Evolutionary conservation across 2,797 vertebrate genomes (phyloP).

Genomic region (Tiaroga cobitis): DNA sequence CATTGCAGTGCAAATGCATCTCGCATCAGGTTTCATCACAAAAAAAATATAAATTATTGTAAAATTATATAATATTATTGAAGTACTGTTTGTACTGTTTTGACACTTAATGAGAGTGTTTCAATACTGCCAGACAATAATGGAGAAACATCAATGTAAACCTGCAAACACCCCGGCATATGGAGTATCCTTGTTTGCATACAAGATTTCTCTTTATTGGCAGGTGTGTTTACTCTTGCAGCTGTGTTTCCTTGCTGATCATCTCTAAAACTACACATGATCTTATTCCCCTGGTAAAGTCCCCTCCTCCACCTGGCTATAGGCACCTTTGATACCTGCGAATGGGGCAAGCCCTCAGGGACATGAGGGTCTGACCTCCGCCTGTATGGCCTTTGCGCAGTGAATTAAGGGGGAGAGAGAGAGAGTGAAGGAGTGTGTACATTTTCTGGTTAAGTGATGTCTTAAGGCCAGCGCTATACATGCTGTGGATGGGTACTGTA

Average conservation of each 20-base stretch:
- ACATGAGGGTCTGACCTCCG: slow-evolving; percentile 74
- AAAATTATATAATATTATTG: neutral
- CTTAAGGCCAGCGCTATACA: slow-evolving; percentile 26
- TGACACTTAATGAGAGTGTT: neutral
- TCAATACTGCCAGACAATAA: neutral
- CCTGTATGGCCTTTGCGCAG: slow-evolving; percentile 51
- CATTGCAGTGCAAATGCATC: neutral
- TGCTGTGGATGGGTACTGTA: slow-evolving; percentile 24
- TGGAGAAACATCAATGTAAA: neutral
- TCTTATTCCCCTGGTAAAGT: slow-evolving; percentile 81
- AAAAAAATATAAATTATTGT: neutral
- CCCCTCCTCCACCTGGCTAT: slow-evolving; percentile 79
- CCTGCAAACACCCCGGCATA: neutral
- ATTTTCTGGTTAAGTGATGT: slow-evolving; percentile 50
- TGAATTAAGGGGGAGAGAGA: slow-evolving; percentile 34
- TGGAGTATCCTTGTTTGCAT: slow-evolving; percentile 34
- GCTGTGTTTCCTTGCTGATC: slow-evolving; percentile 80
- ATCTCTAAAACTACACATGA: slow-evolving; percentile 84
- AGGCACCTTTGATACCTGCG: slow-evolving; percentile 76
- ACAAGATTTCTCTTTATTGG: slow-evolving; percentile 57
- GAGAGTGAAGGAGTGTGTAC: slow-evolving; percentile 60
- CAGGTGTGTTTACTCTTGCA: slow-evolving; percentile 77
- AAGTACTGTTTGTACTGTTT: neutral
- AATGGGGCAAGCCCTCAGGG: slow-evolving; percentile 65
- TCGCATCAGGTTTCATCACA: neutral